phyloP scores from a whole-genome alignment of 2,797 vertebrate genomes.

The Furcifer pardalis region DNA sequence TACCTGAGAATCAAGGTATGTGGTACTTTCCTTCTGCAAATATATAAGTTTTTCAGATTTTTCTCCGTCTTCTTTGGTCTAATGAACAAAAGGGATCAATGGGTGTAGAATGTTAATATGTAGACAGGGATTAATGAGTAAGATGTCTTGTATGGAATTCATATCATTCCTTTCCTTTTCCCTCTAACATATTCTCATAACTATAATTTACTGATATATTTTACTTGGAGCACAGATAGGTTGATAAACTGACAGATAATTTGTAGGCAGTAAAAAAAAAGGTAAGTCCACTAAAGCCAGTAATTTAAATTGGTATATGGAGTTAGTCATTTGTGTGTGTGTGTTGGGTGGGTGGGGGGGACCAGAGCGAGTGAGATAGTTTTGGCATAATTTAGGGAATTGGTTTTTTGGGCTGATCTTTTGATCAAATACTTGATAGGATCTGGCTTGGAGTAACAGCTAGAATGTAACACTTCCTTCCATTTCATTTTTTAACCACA shows the following conservation, averaged over 20 bases:
- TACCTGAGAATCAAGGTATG: conserved; percentile 83
- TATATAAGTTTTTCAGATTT: conserved; percentile 80
- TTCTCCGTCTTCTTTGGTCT: conserved; percentile 86
- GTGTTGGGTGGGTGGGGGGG: too few relatives aligned
- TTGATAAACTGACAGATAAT: conserved; percentile 7
- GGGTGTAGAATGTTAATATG: conserved; percentile 69
- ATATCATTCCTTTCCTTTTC: conserved; percentile 28
- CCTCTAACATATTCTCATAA: conserved; percentile 28
- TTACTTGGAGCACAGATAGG: conserved; percentile 41
- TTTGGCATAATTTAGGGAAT: neutral
- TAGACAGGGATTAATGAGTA: conserved; percentile 54
- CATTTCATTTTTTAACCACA: too few relatives aligned
- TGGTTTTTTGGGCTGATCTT: neutral
- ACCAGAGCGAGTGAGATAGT: neutral
- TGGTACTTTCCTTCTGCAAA: conserved; percentile 80
- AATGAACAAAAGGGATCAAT: conserved; percentile 66
- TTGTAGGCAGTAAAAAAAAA: conserved; percentile 25
- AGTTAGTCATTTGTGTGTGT: too few relatives aligned
- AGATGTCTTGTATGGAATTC: neutral
- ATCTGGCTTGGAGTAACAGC: neutral
- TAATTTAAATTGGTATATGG: neutral
- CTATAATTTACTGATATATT: neutral
- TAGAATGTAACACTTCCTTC: neutral
- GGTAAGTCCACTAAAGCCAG: too few relatives aligned
- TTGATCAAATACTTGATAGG: neutral